Conservation (phyloP, 2,888 invertebrate species). For the Drosophila melanosoma region DNA sequence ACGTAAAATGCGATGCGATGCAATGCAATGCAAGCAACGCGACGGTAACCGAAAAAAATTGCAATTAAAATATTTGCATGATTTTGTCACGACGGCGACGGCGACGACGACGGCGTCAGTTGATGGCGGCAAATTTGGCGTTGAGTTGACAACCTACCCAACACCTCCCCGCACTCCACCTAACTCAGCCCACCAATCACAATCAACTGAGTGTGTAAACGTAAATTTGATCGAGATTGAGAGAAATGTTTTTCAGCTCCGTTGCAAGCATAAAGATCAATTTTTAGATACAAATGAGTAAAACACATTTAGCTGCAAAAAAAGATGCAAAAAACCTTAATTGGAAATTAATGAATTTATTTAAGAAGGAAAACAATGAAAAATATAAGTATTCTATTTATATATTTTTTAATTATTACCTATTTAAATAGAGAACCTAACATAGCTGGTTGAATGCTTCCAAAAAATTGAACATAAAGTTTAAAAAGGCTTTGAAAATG, state of each 20-base stretch:
- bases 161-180: not conserved
- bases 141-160: conserved; percentile 48
- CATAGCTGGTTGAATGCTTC: not conserved
- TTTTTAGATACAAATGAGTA: not conserved
- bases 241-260: conserved; percentile 30
- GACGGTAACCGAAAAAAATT: conserved; percentile 36
- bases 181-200: not conserved
- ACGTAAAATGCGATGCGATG: conserved; percentile 64
- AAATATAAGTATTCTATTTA: not conserved
- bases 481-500: not conserved
- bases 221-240: conserved; percentile 25
- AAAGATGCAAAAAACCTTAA: not conserved
- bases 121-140: conserved; percentile 59
- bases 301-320: not conserved
- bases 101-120: conserved; percentile 49
- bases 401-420: not conserved
- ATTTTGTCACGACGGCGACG: conserved; percentile 68
- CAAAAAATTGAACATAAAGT: not conserved
- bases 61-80: conserved; percentile 75
- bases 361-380: not conserved
- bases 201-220: conserved; percentile 3
- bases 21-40: conserved; percentile 58
- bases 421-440: not conserved
- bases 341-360: not conserved
- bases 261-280: conserved; percentile 34